Evolutionary conservation across 2,888 invertebrate genomes (phyloP).

Genomic region (Cremastobaeus sp.): DNA sequence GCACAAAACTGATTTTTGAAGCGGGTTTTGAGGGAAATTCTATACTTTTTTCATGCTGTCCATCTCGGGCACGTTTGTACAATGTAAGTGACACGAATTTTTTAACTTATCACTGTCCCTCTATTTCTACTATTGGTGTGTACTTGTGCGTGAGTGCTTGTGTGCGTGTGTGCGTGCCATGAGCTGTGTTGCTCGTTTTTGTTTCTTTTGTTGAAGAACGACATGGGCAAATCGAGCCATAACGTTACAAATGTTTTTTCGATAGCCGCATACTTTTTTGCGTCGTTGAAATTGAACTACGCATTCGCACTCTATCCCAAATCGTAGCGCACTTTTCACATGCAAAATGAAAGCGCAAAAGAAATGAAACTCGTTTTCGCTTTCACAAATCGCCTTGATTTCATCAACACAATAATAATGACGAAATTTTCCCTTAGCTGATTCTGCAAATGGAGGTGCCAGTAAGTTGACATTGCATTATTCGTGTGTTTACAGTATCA

Average conservation of each 20-base stretch:
- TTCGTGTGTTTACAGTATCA: conserved; percentile 75
- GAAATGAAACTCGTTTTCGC: conserved; percentile 63
- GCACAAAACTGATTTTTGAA: conserved; percentile 70
- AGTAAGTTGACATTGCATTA: conserved; percentile 80
- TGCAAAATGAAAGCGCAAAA: conserved; percentile 68
- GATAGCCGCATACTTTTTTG: conserved; percentile 44
- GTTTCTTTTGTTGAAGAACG: conserved; percentile 27
- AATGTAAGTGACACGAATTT: conserved; percentile 75
- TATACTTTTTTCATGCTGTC: conserved; percentile 76
- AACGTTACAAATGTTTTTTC: conserved; percentile 36
- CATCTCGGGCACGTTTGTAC: conserved; percentile 73
- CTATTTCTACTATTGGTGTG: conserved; percentile 61
- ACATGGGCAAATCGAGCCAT: conserved; percentile 29
- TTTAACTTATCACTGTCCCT: conserved; percentile 69
- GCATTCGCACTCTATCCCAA: conserved; percentile 52
- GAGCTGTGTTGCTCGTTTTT: conserved; percentile 36
- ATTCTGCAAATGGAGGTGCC: conserved; percentile 85
- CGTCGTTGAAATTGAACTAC: conserved; percentile 49
- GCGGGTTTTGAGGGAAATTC: conserved; percentile 76
- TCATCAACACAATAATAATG: conserved; percentile 76
- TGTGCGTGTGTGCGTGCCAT: conserved; percentile 66
- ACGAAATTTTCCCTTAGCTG: conserved; percentile 81
- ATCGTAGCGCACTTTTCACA: conserved; percentile 58
- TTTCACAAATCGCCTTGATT: conserved; percentile 62
- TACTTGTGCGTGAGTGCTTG: conserved; percentile 64